A percentile compares a stretch with the other conserved stretches of the same genome.
Conservation (phyloP, 1,140 invertebrate genomes). For the Akabosia matsudoensis region DNA sequence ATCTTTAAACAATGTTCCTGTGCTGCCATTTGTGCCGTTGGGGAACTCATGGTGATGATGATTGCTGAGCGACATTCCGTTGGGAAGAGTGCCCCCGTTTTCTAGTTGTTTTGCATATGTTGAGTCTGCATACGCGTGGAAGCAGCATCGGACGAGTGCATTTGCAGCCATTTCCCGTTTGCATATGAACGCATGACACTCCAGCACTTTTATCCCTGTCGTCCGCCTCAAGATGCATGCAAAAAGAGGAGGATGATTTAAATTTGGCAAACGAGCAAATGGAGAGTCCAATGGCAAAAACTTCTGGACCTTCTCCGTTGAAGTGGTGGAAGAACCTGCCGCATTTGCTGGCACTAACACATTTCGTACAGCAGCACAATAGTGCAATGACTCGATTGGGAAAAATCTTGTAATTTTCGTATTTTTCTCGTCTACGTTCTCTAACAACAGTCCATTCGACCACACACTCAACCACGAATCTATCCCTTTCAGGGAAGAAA, state of each 20-base stretch:
- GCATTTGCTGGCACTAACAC: constrained; percentile 59
- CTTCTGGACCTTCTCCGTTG: constrained; percentile 57
- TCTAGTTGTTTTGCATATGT: constrained; percentile 73
- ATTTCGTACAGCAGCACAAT: constrained; percentile 94
- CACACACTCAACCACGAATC: constrained; percentile 97
- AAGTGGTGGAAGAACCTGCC: constrained; percentile 56
- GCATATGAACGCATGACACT: constrained; percentile 99
- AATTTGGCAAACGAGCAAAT: constrained; percentile 81
- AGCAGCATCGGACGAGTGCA: constrained; percentile 87
- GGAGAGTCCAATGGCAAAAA: constrained; percentile 96
- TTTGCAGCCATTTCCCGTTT: constrained; percentile 92
- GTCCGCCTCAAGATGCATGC: constrained; percentile 91
- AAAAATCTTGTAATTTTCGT: constrained; percentile 95
- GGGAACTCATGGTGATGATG: neutral
- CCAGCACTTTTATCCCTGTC: constrained; percentile 96
- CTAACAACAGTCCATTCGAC: constrained; percentile 91
- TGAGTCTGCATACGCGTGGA: constrained; percentile 91
- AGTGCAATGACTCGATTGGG: constrained; percentile 92
- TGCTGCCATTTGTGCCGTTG: constrained; percentile 50
- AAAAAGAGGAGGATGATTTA: constrained; percentile 90
- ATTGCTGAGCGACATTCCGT: constrained; percentile 23
- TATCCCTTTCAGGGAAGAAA: constrained; percentile 79
- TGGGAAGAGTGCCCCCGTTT: constrained; percentile 61
- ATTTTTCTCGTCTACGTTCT: constrained; percentile 93
- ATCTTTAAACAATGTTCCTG: constrained; percentile 48